These are phyloP conservation scores for Xyliphius kryptos DNA, from an alignment of 2,113 vertebrate species.

Conservation along the genomic window DNA sequence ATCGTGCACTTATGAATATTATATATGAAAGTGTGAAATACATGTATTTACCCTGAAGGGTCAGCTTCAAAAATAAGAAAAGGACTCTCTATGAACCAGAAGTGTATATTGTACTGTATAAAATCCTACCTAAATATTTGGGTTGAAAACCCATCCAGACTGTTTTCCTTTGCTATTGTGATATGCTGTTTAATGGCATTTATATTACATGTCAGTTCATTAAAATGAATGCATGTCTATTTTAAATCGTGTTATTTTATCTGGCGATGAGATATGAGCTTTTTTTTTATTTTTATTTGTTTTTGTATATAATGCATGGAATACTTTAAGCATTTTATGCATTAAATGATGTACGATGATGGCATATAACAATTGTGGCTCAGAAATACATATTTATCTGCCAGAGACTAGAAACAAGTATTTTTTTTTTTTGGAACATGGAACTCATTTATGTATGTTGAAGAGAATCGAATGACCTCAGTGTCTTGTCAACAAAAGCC, in stretches of 20 bases:
- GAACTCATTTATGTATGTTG: too few species aligned
- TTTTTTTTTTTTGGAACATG: too few species aligned
- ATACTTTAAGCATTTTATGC: too few species aligned
- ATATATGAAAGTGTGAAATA: slow-evolving; percentile 17
- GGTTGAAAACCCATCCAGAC: slow-evolving; percentile 49
- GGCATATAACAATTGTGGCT: too few species aligned
- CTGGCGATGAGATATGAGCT: too few species aligned
- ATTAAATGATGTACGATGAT: too few species aligned
- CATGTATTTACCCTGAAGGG: slow-evolving; percentile 8
- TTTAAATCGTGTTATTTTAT: slow-evolving; percentile 72
- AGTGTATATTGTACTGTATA: slow-evolving; percentile 29
- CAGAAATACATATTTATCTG: too few species aligned
- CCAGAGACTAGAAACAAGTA: too few species aligned
- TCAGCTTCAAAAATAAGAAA: slow-evolving; percentile 5
- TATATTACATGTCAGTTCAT: slow-evolving; percentile 66
- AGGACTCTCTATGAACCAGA: slow-evolving; percentile 21
- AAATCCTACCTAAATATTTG: slow-evolving; percentile 29
- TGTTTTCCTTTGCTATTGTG: slow-evolving; percentile 58
- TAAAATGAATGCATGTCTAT: slow-evolving; percentile 79
- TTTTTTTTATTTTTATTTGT: too few species aligned
- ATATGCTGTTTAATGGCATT: slow-evolving; percentile 53
- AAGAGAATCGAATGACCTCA: too few species aligned
- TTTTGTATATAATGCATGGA: too few species aligned
- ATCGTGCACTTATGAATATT: slow-evolving; percentile 38
- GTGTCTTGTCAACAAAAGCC: too few species aligned